These are phyloP conservation scores for Odontocolon sp. DNA, from an alignment of 2,888 invertebrate species.

Conservation along the genomic window DNA sequence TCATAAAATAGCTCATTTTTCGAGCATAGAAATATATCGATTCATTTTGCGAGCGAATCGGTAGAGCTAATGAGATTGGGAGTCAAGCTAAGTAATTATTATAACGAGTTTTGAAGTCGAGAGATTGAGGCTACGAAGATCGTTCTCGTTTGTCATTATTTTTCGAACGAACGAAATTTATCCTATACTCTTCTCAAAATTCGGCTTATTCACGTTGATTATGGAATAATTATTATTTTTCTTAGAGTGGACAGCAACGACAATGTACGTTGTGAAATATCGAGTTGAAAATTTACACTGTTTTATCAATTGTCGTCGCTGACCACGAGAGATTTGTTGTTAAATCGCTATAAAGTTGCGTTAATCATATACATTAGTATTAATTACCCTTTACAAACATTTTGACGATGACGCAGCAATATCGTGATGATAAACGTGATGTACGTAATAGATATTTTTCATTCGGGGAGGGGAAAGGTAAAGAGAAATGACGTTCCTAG, in stretches of 20 bases:
- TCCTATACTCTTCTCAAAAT: conserved; percentile 10
- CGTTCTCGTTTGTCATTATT: conserved; percentile 18
- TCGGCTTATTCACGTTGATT: conserved; percentile 18
- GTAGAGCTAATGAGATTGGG: neutral
- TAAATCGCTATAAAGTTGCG: conserved; percentile 3
- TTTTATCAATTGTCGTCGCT: conserved; percentile 32
- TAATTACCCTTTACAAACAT: neutral
- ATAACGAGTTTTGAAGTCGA: neutral
- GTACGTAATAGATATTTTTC: conserved; percentile 52
- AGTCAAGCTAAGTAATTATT: conserved; percentile 27
- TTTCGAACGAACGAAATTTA: conserved; percentile 6
- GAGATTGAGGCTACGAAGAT: conserved; percentile 31
- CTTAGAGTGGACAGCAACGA: conserved; percentile 5
- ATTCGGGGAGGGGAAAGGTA: conserved; percentile 29
- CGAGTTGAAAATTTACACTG: neutral
- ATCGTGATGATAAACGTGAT: conserved; percentile 6
- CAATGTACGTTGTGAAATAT: neutral
- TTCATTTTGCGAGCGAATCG: conserved; percentile 17
- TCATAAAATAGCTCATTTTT: conserved; percentile 36
- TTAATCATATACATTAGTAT: neutral
- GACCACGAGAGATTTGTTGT: conserved; percentile 4
- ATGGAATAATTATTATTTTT: conserved; percentile 18
- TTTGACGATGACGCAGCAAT: neutral
- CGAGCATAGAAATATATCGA: neutral
- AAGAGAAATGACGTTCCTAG: conserved; percentile 55